Evolutionary conservation across 2,797 vertebrate species (phyloP).

Genomic region (Apogon talboti): DNA sequence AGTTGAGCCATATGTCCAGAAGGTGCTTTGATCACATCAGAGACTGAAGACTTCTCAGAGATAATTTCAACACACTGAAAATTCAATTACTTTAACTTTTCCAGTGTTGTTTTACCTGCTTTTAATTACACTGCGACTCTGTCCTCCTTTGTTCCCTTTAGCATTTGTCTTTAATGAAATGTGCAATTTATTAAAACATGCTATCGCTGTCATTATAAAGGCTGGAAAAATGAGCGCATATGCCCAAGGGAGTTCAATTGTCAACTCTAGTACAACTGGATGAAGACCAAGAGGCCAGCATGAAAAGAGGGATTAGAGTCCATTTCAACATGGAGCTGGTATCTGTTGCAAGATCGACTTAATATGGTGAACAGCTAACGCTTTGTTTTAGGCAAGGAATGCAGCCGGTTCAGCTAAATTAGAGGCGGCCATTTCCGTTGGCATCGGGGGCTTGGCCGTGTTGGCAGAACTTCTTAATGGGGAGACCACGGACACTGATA

Average conservation of each 20-base stretch:
- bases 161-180: conserved; percentile 59
- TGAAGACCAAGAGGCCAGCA: conserved; percentile 59
- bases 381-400: conserved; percentile 77
- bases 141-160: conserved; percentile 29
- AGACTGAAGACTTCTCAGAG: conserved; percentile 11
- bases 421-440: conserved; percentile 67
- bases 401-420: conserved; percentile 65
- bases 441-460: conserved; percentile 39
- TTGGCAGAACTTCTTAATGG: conserved; percentile 46
- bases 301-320: conserved; percentile 75
- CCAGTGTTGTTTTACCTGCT: conserved; percentile 48
- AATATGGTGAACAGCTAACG: conserved; percentile 73
- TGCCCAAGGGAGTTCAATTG: conserved; percentile 51
- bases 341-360: conserved; percentile 74
- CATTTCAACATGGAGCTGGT: conserved; percentile 61
- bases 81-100: conserved; percentile 1
- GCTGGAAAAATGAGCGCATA: conserved; percentile 17
- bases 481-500: conserved; percentile 21
- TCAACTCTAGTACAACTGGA: conserved; percentile 60
- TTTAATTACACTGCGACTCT: conserved; percentile 49
- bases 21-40: not conserved
- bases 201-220: conserved; percentile 49
- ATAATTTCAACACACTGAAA: conserved; percentile 16
- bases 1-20: too few relatives aligned
- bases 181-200: conserved; percentile 61